These are phyloP conservation scores for Noctua janthina DNA, from an alignment of 2,888 invertebrate species.

Conservation along the genomic window DNA sequence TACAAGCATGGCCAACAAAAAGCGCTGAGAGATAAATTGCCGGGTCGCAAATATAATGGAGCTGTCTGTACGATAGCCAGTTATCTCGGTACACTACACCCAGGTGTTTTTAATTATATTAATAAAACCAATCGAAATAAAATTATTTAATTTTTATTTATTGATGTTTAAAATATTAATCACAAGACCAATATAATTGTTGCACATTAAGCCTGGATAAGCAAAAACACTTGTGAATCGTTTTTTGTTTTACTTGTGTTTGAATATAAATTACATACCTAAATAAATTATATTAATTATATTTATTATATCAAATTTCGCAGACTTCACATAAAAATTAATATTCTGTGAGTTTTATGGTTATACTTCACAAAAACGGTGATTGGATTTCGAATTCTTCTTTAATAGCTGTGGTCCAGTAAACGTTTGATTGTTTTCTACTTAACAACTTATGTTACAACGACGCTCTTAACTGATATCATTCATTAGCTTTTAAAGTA, in stretches of 20 bases:
- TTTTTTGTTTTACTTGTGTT: not conserved
- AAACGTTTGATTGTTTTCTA: not conserved
- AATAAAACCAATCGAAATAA: constrained; percentile 67
- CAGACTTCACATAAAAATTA: not conserved
- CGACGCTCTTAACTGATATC: not conserved
- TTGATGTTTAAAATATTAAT: constrained; percentile 2
- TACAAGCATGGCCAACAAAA: constrained; percentile 80
- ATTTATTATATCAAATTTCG: not conserved
- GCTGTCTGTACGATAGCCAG: constrained; percentile 74
- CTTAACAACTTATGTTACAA: no score
- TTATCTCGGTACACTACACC: constrained; percentile 75
- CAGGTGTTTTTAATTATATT: constrained; percentile 74
- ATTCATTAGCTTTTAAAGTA: not conserved
- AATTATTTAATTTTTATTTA: constrained; percentile 47
- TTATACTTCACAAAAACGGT: not conserved
- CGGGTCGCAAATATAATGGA: constrained; percentile 79
- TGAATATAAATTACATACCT: not conserved
- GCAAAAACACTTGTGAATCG: not conserved
- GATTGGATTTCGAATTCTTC: not conserved
- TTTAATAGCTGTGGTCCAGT: not conserved
- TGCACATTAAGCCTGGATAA: not conserved
- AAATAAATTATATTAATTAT: not conserved
- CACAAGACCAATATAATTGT: not conserved
- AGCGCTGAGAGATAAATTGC: constrained; percentile 80
- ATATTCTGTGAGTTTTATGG: not conserved